Evolutionary conservation across 2,113 vertebrate genomes (phyloP).

Genomic region (Hipposideros armiger): DNA sequence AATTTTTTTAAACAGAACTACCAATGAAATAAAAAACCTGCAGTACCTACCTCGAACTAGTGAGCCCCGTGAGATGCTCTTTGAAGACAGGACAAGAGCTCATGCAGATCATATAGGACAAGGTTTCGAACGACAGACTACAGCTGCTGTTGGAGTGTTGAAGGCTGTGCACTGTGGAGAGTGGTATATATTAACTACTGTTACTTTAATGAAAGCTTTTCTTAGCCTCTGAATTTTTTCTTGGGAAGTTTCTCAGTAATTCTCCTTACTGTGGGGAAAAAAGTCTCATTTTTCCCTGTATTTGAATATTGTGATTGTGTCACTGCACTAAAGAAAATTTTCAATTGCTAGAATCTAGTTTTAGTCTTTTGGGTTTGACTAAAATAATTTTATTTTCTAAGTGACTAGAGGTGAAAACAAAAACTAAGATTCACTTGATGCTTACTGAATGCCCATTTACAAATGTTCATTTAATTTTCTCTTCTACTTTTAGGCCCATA

Average conservation of each 20-base stretch:
- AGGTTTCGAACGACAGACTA: conserved; percentile 97
- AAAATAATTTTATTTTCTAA: conserved; percentile 53
- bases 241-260: conserved; percentile 21
- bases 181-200: conserved; percentile 87
- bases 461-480: conserved; percentile 45
- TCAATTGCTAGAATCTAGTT: conserved; percentile 3
- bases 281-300: not conserved
- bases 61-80: conserved; percentile 97
- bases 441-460: conserved; percentile 9
- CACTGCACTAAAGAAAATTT: conserved; percentile 9
- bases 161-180: conserved; percentile 95
- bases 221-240: conserved; percentile 12
- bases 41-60: conserved; percentile 99
- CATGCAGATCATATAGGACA: conserved; percentile 99
- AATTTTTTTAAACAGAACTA: conserved; percentile 90
- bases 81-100: conserved; percentile 97
- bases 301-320: conserved; percentile 32
- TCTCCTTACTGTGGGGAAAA: not conserved
- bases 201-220: conserved; percentile 32
- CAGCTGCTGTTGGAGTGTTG: conserved; percentile 97
- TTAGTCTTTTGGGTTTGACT: conserved; percentile 30
- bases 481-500: not conserved
- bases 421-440: conserved; percentile 32
- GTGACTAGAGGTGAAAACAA: conserved; percentile 8
- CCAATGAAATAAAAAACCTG: conserved; percentile 99